These are phyloP conservation scores for Epinephelus malabaricus DNA, from an alignment of 2,797 vertebrate species.

Conservation along the genomic window DNA sequence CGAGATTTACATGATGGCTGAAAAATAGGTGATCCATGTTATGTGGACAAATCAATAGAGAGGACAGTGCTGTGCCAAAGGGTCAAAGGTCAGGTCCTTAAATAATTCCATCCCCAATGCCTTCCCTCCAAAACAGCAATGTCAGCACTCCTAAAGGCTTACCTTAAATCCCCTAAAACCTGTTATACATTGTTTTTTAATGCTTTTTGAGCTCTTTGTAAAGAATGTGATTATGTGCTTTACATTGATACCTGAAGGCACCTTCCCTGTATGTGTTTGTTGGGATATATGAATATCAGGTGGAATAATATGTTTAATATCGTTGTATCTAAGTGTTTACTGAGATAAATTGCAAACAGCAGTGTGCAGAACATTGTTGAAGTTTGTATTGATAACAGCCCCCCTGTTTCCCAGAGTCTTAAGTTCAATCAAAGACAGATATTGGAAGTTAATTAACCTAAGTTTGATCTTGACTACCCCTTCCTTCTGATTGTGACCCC, in stretches of 20 bases:
- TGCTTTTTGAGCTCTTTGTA: background rate
- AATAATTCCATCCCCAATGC: constrained; percentile 27
- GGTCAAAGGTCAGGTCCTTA: constrained; percentile 49
- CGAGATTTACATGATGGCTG: background rate
- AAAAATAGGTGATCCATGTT: constrained; percentile 10
- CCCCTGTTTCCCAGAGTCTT: constrained; percentile 9
- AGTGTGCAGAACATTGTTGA: background rate
- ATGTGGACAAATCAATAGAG: constrained; percentile 44
- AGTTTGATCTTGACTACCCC: background rate
- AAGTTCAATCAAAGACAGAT: background rate
- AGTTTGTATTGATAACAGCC: constrained; percentile 4
- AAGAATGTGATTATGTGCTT: background rate
- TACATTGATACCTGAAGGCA: background rate
- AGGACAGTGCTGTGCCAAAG: constrained; percentile 29
- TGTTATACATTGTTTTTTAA: constrained; percentile 18
- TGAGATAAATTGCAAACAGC: constrained; percentile 2
- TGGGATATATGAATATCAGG: background rate
- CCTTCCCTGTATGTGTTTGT: background rate
- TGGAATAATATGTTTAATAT: background rate
- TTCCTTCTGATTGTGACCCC: background rate
- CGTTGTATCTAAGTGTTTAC: background rate
- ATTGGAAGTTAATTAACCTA: background rate
- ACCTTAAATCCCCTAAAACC: constrained; percentile 18
- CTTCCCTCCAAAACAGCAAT: constrained; percentile 23
- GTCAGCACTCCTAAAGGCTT: constrained; percentile 31